Evolutionary conservation across 2,797 vertebrate genomes (phyloP).

Genomic region (Nyctalus aviator): DNA sequence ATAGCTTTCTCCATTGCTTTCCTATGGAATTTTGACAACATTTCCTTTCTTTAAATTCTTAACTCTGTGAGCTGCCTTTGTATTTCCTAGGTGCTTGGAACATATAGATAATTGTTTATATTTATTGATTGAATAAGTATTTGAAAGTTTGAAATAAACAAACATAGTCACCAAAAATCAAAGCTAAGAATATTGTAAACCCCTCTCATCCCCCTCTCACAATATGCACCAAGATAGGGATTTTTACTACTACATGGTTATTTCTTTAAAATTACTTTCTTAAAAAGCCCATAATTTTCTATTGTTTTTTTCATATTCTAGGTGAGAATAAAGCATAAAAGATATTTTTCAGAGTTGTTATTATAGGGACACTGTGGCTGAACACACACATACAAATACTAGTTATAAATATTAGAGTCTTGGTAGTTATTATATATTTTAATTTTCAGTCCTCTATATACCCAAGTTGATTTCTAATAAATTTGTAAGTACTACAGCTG

Average conservation of each 20-base stretch:
- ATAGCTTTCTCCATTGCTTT: not conserved
- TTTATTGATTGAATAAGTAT: not conserved
- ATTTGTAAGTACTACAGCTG: not conserved
- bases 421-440: conserved; percentile 45
- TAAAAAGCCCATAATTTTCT: not conserved
- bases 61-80: not conserved
- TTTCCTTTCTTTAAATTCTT: not conserved
- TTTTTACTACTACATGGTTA: not conserved
- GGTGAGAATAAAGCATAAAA: conserved; percentile 38
- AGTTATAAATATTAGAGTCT: conserved; percentile 4
- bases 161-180: not conserved
- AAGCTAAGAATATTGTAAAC: not conserved
- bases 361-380: not conserved
- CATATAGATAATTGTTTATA: not conserved
- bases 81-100: not conserved
- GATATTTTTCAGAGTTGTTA: not conserved
- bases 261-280: not conserved
- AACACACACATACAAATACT: not conserved
- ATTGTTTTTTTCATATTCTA: conserved; percentile 23
- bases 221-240: not conserved
- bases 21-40: not conserved
- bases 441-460: conserved; percentile 8
- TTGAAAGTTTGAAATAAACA: conserved; percentile 17
- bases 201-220: not conserved
- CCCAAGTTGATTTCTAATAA: conserved; percentile 26